Evolutionary conservation across 2,888 invertebrate species (phyloP).

Genomic region (Meghimatium bilineatum): DNA sequence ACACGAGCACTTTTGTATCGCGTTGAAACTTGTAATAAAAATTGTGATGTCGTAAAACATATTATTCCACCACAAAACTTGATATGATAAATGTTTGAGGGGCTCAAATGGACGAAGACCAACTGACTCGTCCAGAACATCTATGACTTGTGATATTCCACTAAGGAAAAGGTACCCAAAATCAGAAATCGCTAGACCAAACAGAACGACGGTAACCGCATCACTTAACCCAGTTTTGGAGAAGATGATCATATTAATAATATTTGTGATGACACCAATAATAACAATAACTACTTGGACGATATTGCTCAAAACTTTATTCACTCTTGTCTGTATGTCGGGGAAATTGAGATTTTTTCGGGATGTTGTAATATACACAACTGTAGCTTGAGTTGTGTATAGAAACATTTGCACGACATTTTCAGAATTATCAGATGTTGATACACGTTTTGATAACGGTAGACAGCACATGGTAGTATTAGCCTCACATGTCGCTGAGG

Average conservation of each 20-base stretch:
- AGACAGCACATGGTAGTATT: not conserved
- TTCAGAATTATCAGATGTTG: not conserved
- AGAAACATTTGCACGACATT: not conserved
- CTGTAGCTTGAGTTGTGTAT: not conserved
- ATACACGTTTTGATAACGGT: not conserved
- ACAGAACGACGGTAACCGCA: not conserved
- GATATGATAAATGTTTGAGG: constrained; percentile 8
- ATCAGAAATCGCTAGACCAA: constrained; percentile 3
- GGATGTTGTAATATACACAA: too few species aligned
- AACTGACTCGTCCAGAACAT: not conserved
- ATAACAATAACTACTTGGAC: constrained; percentile 1
- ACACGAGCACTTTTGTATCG: constrained; percentile 35
- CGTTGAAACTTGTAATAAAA: constrained; percentile 23
- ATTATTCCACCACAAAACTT: not conserved
- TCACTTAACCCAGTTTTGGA: constrained; percentile 10
- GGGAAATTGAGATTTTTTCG: not conserved
- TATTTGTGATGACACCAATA: constrained; percentile 4
- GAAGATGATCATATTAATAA: constrained; percentile 29
- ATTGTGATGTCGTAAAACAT: constrained; percentile 13
- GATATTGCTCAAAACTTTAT: not conserved
- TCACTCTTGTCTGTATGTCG: not conserved
- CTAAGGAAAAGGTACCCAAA: constrained; percentile 11
- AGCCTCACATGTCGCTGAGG: not conserved
- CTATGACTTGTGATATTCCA: not conserved
- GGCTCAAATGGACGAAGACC: constrained; percentile 15